Base-by-base conservation (phyloP, 2,113 vertebrate species). In the Pachyramphus minor region DNA sequence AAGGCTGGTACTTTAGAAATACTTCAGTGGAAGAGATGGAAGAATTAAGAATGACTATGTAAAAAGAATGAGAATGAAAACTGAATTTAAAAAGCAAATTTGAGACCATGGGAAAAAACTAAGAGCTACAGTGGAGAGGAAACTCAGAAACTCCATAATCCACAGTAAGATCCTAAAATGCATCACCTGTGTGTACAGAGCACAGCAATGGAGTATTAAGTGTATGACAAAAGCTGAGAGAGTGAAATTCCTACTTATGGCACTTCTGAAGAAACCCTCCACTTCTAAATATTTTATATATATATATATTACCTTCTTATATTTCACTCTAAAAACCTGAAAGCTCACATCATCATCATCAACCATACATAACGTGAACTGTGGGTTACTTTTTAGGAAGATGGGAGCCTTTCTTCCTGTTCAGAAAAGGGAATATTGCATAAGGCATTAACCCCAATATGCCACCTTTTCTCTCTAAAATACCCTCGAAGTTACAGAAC, bases 61-160 rank as follows among this genome's bases (percentile, higher is more conserved):
- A 50, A 68, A 82, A 64, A 44, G 18, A 69, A 47, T 15, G 11
- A 64, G 22, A 75, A 81, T 11, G 23, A 76, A 76, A 91, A 27
- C 5, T 37, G 50, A 66, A 81, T 53, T 81, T 6, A 62, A 72
- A 72, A 67, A 31, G 28, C 37, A 55, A 84, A 64, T 6, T 27
- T 44, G 14, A 47, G 11, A 62, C 14, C 5, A 17, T 41, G 6
- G 17, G 1, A 14, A 50, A 53, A 77, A 66, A 22, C 0, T 5
- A 33, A 17, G 37, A 47, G 12, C 25, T 37, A 66, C 11, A 75
- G 35, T 4, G 7, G 14, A 82, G 12, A 7, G 11, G 9, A 80
- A 84, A 41, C 15, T 52, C 14, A 39, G 39, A 71, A 83, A 58
- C 19, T 55, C 35, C 20, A 35, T 33, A 27, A 49, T 33, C 37